phyloP scores from a whole-genome alignment of 2,888 invertebrate genomes.

The Hypolimnas misippus region DNA sequence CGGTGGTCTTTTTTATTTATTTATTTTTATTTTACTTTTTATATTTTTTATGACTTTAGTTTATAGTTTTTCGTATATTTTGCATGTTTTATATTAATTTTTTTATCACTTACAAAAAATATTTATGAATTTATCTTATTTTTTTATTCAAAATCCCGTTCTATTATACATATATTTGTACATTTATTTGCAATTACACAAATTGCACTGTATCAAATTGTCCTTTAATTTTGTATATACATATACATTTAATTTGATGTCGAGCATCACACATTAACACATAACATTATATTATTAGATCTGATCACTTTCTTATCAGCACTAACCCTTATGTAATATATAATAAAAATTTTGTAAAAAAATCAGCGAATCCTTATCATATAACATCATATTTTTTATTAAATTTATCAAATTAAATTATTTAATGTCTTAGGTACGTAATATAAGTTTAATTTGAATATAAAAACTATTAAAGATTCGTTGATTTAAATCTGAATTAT shows the following conservation, averaged over 20 bases:
- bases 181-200: conserved; percentile 41
- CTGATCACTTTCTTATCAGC: conserved; percentile 19
- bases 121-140: conserved; percentile 20
- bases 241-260: conserved; percentile 48
- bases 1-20: conserved; percentile 59
- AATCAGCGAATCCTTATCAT: conserved; percentile 43
- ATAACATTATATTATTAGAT: conserved; percentile 39
- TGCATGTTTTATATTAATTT: conserved; percentile 58
- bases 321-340: conserved; percentile 21
- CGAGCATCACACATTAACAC: conserved; percentile 62
- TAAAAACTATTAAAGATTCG: conserved; percentile 52
- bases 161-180: conserved; percentile 46
- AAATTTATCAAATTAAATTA: too few relatives aligned
- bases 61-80: conserved; percentile 54
- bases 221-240: conserved; percentile 48
- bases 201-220: conserved; percentile 28
- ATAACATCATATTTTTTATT: conserved; percentile 5
- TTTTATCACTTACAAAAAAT: conserved; percentile 23
- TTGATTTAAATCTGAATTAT: conserved; percentile 50
- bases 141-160: conserved; percentile 38
- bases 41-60: conserved; percentile 51
- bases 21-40: conserved; percentile 53
- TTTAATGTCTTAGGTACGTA: too few relatives aligned
- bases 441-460: too few relatives aligned
- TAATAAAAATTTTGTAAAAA: conserved; percentile 11